A percentile compares a stretch with the other conserved stretches of the same genome.
Conservation (phyloP, 2,888 invertebrate genomes). For the Latrodectus hesperus region DNA sequence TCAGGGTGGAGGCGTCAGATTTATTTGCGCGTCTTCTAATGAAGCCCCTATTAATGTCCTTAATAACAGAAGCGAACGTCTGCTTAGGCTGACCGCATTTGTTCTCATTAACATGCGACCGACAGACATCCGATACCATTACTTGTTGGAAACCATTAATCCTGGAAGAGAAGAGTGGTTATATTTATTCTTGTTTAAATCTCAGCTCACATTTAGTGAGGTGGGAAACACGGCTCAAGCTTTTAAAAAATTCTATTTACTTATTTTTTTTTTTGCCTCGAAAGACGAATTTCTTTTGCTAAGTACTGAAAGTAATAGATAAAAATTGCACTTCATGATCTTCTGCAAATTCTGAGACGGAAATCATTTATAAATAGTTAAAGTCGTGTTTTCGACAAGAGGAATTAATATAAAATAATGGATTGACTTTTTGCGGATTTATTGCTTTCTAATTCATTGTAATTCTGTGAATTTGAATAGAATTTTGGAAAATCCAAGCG, state of each 20-base stretch:
- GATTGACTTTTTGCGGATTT: too few relatives aligned
- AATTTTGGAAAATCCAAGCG: too few relatives aligned
- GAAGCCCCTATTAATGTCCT: conserved; percentile 58
- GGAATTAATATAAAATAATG: too few relatives aligned
- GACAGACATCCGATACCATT: conserved; percentile 48
- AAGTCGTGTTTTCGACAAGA: too few relatives aligned
- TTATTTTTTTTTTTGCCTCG: not conserved
- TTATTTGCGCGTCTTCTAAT: conserved; percentile 55
- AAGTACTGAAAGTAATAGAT: too few relatives aligned
- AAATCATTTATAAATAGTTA: too few relatives aligned
- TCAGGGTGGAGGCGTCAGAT: conserved; percentile 41
- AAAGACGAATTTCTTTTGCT: not conserved
- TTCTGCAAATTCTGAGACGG: too few relatives aligned
- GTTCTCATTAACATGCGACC: conserved; percentile 58
- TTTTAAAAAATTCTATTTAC: not conserved
- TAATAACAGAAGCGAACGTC: conserved; percentile 27
- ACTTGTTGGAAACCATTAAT: conserved; percentile 37
- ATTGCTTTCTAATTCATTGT: too few relatives aligned
- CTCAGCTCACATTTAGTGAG: not conserved
- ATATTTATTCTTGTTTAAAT: conserved; percentile 20
- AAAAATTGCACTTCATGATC: too few relatives aligned
- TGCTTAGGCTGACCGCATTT: conserved; percentile 54
- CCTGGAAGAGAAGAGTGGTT: conserved; percentile 23
- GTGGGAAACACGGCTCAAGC: not conserved
- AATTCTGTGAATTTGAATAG: too few relatives aligned